Percentiles rank a stretch among this genome's conserved stretches.
Evolutionary conservation across 1,140 invertebrate species (phyloP).

Genomic region (Lepidotrigona ventralis): DNA sequence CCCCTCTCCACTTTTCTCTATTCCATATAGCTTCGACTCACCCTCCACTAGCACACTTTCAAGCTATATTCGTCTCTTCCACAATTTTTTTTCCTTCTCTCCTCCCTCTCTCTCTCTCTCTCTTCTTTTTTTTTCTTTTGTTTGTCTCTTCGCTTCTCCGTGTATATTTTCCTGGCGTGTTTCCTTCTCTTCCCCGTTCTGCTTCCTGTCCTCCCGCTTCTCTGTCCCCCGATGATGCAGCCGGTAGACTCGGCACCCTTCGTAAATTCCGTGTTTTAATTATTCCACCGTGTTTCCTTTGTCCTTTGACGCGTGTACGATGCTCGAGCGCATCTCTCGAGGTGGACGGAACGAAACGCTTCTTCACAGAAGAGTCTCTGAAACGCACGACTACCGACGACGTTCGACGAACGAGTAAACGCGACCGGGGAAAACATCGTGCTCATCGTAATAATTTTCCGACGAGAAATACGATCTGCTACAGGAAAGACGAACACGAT

Average conservation of each 20-base stretch:
- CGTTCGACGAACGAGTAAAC: background rate
- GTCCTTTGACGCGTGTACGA: conserved; percentile 23
- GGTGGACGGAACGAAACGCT: background rate
- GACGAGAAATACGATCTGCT: background rate
- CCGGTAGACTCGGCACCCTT: conserved; percentile 61
- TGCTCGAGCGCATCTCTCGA: conserved; percentile 1
- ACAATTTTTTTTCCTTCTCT: conserved; percentile 39
- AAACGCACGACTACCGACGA: background rate
- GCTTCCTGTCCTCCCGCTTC: conserved; percentile 18
- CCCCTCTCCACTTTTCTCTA: conserved; percentile 43
- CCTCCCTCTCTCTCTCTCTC: conserved; percentile 30
- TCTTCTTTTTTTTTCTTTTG: conserved; percentile 36
- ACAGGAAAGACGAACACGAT: background rate
- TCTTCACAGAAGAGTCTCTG: background rate
- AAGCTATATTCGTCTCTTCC: conserved; percentile 55
- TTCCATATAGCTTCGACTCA: conserved; percentile 47
- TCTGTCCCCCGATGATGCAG: conserved; percentile 43
- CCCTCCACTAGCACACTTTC: conserved; percentile 54
- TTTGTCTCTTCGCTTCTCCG: conserved; percentile 42
- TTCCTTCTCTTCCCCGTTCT: background rate
- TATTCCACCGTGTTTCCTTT: conserved; percentile 62
- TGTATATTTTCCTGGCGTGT: conserved; percentile 44
- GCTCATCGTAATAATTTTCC: too few species aligned
- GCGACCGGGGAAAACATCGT: too few species aligned
- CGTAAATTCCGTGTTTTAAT: conserved; percentile 73